phyloP scores from a whole-genome alignment of 2,888 invertebrate species.

The Oxyteleia sp. region DNA sequence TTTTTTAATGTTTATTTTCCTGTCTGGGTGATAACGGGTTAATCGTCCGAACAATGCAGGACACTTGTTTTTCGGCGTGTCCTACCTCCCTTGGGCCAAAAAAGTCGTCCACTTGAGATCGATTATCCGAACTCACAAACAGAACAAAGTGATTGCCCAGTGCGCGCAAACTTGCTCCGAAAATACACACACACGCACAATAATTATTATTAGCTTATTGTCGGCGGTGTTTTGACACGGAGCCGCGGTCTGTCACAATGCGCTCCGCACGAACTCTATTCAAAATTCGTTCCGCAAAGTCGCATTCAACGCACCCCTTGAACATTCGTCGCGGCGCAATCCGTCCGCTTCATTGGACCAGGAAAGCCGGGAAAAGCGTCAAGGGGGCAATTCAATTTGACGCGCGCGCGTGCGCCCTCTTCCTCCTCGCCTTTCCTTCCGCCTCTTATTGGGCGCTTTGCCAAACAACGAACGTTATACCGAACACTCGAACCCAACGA shows the following conservation, averaged over 20 bases:
- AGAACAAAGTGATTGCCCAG: background rate
- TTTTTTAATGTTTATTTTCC: no score
- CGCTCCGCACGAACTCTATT: constrained; percentile 40
- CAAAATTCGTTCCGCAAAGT: constrained; percentile 40
- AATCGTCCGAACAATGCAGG: no score
- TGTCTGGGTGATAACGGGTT: no score
- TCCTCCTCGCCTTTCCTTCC: no score
- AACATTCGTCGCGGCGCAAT: constrained; percentile 38
- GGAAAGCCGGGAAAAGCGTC: constrained; percentile 49
- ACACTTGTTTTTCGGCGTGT: no score
- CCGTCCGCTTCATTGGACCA: constrained; percentile 44
- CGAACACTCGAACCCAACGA: constrained; percentile 35
- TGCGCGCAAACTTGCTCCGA: constrained; percentile 1
- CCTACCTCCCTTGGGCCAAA: no score
- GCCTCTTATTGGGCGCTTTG: constrained; percentile 21
- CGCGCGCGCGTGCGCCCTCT: constrained; percentile 31
- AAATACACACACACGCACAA: constrained; percentile 33
- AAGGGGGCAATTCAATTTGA: constrained; percentile 26
- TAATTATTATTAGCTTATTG: constrained; percentile 45
- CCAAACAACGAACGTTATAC: constrained; percentile 39
- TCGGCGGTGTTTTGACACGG: constrained; percentile 52
- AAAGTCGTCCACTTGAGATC: background rate
- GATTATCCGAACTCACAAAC: no score
- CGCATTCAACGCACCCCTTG: constrained; percentile 49
- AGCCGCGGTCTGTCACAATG: constrained; percentile 43